Base-by-base conservation (phyloP, 1,140 invertebrate genomes). In the Agrypnia vestita region DNA sequence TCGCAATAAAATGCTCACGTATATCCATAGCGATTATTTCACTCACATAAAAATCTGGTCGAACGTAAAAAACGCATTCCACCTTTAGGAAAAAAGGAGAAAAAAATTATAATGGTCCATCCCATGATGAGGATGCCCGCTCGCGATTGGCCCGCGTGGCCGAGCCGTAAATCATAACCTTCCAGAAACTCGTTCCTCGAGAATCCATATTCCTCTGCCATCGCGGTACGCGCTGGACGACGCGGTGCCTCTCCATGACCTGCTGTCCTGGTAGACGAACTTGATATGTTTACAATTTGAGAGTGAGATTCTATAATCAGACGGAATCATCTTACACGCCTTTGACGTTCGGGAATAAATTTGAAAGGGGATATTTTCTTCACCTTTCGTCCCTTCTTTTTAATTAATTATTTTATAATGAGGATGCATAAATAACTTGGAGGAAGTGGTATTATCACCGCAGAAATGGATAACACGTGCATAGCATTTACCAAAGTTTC, bases 1-100 rank as follows among this genome's bases (percentile, higher is more conserved):
- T 79, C 74, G 73, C 81, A 74, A 72, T 80, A 82, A 80, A 75
- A 82, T 73, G 53, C 44, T 46, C 21, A 64, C 75, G 44, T 64
- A 49, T 76, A 64, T 76, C 75, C 75, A 64, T 43, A 77, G 44
- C 19, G 75, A 77, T 77, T 83, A 80, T 83, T 83, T 80, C 71
- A 83, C 77, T 83, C 82, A 61, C 82, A 80, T 83, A 83, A 83
- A 82, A 83, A 80, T 83, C 82, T 83, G 82, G 64, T 76, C 79
- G 76, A 71, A 82, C 79, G 82, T 83, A 80, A 83, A 83, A 80
- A 81, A 78, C 79, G 79, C 82, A 83, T 83, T 83, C 82, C 82
- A 80, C 78, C 81, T 82, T 55, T 78, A 55, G 73, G 78, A 81
- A 78, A 81, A 80, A 76, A 67, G 47, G 25, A 10, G 69, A 80